phyloP scores from a whole-genome alignment of 1,140 invertebrate species.

The Halictus rubicundus region DNA sequence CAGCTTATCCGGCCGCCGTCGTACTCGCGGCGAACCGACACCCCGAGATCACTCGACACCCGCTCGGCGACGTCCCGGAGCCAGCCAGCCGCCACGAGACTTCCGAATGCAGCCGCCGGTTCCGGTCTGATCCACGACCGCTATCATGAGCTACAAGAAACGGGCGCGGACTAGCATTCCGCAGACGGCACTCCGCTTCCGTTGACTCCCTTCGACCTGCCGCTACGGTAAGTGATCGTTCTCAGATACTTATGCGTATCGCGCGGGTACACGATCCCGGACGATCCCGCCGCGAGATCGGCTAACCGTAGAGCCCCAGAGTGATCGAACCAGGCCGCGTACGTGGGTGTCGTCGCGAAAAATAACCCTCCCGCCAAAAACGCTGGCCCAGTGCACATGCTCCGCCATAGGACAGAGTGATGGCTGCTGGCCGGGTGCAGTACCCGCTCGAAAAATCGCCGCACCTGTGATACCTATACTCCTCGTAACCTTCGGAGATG shows the following conservation, averaged over 20 bases:
- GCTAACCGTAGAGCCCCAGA: too few relatives aligned
- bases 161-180: conserved; percentile 60
- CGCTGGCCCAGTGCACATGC: conserved; percentile 54
- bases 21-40: background rate
- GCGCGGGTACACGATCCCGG: background rate
- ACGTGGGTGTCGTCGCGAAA: background rate
- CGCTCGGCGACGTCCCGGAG: background rate
- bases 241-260: background rate
- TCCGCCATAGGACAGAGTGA: conserved; percentile 43
- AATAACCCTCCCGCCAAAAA: conserved; percentile 68
- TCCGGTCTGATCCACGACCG: conserved; percentile 24
- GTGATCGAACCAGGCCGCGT: background rate
- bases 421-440: background rate
- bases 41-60: background rate
- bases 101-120: conserved; percentile 47
- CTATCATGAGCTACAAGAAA: conserved; percentile 65
- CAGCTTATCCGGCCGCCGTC: too few relatives aligned
- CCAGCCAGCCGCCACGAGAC: conserved; percentile 7
- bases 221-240: conserved; percentile 66
- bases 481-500: too few relatives aligned
- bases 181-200: conserved; percentile 61
- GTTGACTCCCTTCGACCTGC: conserved; percentile 63
- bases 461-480: too few relatives aligned
- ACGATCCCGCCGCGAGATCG: too few relatives aligned
- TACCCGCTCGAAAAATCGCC: background rate